These are phyloP conservation scores for Netelia virgata DNA, from an alignment of 2,888 invertebrate species.

Conservation along the genomic window DNA sequence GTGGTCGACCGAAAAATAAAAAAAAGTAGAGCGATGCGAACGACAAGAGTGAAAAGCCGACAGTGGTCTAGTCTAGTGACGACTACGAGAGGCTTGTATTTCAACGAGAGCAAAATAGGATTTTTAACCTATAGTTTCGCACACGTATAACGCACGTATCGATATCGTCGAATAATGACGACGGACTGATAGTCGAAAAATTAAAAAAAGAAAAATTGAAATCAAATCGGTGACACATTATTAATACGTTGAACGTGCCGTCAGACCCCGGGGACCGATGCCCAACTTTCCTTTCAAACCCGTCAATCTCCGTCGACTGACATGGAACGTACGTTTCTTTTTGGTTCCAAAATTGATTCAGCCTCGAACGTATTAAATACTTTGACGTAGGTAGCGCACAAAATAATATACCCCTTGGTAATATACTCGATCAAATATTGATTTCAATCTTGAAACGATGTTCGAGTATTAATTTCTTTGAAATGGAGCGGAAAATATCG, in stretches of 20 bases:
- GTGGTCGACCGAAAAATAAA: slow-evolving; percentile 14
- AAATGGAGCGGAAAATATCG: too few species aligned
- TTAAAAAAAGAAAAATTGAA: not conserved
- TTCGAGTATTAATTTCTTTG: too few species aligned
- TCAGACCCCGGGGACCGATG: too few species aligned
- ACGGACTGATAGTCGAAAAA: not conserved
- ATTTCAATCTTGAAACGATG: too few species aligned
- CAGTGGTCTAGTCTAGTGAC: slow-evolving; percentile 20
- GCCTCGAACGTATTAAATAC: too few species aligned
- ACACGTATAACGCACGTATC: slow-evolving; percentile 20
- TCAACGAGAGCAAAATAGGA: slow-evolving; percentile 23
- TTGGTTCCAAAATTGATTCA: too few species aligned
- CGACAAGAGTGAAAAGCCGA: slow-evolving; percentile 54
- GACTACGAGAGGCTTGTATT: slow-evolving; percentile 38
- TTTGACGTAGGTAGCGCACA: too few species aligned
- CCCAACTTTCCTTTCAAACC: too few species aligned
- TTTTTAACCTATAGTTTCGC: slow-evolving; percentile 28
- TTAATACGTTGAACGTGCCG: not conserved
- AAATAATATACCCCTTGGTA: too few species aligned
- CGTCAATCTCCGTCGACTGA: too few species aligned
- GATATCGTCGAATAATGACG: slow-evolving; percentile 1
- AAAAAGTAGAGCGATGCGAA: slow-evolving; percentile 35
- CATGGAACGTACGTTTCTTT: too few species aligned
- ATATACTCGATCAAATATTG: too few species aligned
- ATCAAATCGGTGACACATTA: not conserved